These are phyloP conservation scores for Caenorhabditis briggsae DNA, from an alignment of 1,140 invertebrate species.

Conservation along the genomic window DNA sequence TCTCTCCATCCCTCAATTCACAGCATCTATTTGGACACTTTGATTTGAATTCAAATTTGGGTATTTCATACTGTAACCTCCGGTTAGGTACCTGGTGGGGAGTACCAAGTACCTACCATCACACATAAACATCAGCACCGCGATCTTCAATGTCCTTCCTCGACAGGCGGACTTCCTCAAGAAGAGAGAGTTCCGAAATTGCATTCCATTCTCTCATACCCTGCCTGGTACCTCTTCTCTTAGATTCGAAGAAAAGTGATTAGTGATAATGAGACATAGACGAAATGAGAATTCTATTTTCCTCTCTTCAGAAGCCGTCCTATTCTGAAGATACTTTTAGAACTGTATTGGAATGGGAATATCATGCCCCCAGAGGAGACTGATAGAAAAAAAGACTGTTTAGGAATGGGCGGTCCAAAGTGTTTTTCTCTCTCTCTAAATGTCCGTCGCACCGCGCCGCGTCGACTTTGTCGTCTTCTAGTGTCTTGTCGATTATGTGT, in stretches of 20 bases:
- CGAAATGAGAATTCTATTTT: background rate
- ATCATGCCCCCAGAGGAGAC: background rate
- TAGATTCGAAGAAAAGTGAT: background rate
- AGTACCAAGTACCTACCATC: conserved; percentile 30
- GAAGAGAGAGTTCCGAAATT: conserved; percentile 30
- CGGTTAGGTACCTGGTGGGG: background rate
- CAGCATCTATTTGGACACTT: no score
- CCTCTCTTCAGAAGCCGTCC: background rate
- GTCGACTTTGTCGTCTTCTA: conserved; percentile 19
- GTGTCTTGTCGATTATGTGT: conserved; percentile 35
- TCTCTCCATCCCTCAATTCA: no score
- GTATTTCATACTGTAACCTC: no score
- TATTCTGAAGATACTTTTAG: background rate
- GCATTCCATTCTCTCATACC: conserved; percentile 5
- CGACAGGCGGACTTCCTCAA: conserved; percentile 6
- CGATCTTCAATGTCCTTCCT: background rate
- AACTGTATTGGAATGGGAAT: background rate
- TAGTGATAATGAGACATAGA: conserved; percentile 10
- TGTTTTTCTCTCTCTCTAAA: background rate
- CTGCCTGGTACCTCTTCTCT: conserved; percentile 20
- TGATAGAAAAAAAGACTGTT: background rate
- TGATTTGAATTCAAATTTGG: no score
- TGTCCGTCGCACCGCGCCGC: conserved; percentile 1
- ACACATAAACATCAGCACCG: conserved; percentile 15
- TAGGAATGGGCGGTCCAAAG: conserved; percentile 21